Evolutionary conservation across 1,140 invertebrate genomes (phyloP), one percentile per base, ranked within the genome.

Genomic region (Drosophila kikkawai): DNA sequence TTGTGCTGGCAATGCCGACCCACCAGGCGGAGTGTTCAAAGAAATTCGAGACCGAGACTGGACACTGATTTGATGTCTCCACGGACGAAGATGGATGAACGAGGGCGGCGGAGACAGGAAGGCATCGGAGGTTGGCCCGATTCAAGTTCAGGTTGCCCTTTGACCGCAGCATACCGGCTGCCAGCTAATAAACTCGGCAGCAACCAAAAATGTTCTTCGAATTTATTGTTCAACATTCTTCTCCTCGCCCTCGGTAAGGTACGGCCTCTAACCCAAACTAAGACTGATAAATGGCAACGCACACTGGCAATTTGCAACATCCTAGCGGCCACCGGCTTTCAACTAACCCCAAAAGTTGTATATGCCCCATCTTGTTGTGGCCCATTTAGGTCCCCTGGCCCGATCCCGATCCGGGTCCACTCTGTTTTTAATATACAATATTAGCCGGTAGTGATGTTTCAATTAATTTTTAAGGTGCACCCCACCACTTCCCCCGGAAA

Each of bases 401-500:
- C 41, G n/a, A 42, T 42, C 22, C 47, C 32, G 48, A 42, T 8
- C 22, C 39, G 12, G 48, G 51, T 75, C 47, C 48, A 59, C 36
- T 53, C 37, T 80, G 55, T 80, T 87, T 82, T 87, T 88, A 87
- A 87, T 80, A 84, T 66, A 75, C 85, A 75, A 80, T 88, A 83
- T 81, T 90, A 88, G 81, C 79, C 85, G 70, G 69, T 81, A 79
- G 70, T 85, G 85, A 90, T 90, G 85, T 76, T 90, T 90, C 75
- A 90, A 90, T 85, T 85, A 90, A 90, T 88, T 90, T 86, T 82
- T 90, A 90, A 85, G 81, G 81, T 90, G 76, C 65, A 50, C 53
- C 57, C 57, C 48, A 12, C 57, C 48, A 12, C 26, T 22, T n/a
- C 42, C 37, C 37, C n/a, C 56, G 6, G 26, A 65, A 60, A 67